phyloP scores from a whole-genome alignment of 1,140 invertebrate species.

The Drosophila novamexicana region DNA sequence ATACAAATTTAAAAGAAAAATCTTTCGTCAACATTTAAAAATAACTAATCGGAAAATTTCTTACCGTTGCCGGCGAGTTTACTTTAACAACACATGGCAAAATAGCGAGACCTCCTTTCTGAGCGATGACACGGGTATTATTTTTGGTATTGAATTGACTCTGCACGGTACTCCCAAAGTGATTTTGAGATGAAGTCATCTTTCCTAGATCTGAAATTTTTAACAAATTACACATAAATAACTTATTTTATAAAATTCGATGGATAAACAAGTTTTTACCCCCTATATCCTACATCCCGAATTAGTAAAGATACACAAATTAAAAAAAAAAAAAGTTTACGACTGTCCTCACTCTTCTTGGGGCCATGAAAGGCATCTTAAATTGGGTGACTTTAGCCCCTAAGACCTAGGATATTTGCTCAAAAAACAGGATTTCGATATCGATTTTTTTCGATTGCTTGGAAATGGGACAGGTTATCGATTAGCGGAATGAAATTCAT shows the following conservation, averaged over 20 bases:
- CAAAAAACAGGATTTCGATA: no score
- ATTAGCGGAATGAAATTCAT: no score
- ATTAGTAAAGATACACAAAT: no score
- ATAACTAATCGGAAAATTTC: constrained; percentile 63
- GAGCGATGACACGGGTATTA: constrained; percentile 88
- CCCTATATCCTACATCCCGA: no score
- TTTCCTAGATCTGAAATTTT: constrained; percentile 75
- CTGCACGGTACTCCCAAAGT: constrained; percentile 67
- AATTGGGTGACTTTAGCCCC: no score
- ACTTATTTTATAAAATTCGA: neutral
- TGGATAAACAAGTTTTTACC: neutral
- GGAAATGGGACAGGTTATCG: no score
- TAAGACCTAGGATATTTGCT: no score
- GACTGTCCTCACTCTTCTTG: no score
- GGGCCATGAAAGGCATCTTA: no score
- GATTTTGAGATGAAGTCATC: constrained; percentile 76
- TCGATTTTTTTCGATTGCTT: no score
- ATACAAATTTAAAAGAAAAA: no score
- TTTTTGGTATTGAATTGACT: constrained; percentile 85
- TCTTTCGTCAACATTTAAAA: neutral
- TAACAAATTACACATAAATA: neutral
- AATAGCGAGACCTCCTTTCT: constrained; percentile 89
- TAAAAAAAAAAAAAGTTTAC: no score
- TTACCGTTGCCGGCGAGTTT: constrained; percentile 89
- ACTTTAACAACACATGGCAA: constrained; percentile 89